Percentiles rank a stretch among this genome's conserved stretches.
phyloP scores from a whole-genome alignment of 92 coral and sea anemone species.

The Epizoanthus fatuus region DNA sequence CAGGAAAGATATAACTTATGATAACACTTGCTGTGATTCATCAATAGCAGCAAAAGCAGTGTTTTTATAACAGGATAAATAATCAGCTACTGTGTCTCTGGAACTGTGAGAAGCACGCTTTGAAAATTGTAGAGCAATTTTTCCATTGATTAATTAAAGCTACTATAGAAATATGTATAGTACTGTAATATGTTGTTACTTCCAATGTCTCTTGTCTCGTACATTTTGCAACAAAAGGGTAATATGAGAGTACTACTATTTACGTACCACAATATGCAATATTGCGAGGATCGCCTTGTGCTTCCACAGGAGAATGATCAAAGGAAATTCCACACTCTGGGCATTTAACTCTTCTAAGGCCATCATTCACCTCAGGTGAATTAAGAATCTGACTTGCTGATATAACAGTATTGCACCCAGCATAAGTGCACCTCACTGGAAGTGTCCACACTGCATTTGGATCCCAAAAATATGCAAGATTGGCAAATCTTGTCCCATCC shows the following conservation, averaged over 20 bases:
- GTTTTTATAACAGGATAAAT: no score
- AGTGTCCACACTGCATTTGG: constrained; percentile 48
- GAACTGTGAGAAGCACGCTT: no score
- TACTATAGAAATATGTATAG: not conserved
- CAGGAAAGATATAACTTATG: no score
- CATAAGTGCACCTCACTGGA: constrained; percentile 57
- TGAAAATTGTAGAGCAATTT: no score
- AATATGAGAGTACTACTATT: not conserved
- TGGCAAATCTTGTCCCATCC: constrained; percentile 61
- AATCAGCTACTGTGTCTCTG: no score
- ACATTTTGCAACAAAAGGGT: no score
- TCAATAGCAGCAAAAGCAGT: no score
- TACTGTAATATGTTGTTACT: not conserved
- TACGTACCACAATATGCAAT: constrained; percentile 62
- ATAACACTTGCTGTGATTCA: no score
- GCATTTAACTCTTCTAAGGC: constrained; percentile 37
- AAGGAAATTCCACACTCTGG: constrained; percentile 51
- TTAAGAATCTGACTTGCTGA: constrained; percentile 55
- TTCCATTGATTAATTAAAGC: no score
- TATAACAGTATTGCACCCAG: constrained; percentile 52
- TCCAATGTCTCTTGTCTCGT: no score
- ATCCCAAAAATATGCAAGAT: constrained; percentile 66
- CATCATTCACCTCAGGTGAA: constrained; percentile 54
- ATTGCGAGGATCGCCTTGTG: constrained; percentile 67
- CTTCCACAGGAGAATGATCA: constrained; percentile 35